Conservation (phyloP, 2,797 vertebrate genomes). For the Rhinogobio ventralis region DNA sequence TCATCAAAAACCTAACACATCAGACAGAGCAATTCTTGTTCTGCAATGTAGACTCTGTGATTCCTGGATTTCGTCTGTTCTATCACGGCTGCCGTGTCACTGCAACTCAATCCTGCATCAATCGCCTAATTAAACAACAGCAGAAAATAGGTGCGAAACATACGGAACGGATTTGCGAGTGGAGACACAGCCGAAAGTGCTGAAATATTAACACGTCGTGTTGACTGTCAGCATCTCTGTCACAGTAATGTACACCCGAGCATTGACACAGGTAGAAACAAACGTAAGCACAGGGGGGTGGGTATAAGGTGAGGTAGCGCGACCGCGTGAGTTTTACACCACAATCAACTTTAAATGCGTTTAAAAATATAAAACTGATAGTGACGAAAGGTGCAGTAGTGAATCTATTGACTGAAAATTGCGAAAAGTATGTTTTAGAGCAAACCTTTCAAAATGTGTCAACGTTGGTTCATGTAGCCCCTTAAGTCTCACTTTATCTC, state of each 20-base stretch:
- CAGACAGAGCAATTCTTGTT: background rate
- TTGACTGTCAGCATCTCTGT: conserved; percentile 66
- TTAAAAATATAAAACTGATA: background rate
- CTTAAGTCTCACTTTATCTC: background rate
- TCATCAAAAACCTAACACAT: background rate
- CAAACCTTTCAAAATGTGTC: background rate
- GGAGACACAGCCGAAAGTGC: conserved; percentile 58
- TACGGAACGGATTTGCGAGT: conserved; percentile 71
- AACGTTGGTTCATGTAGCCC: background rate
- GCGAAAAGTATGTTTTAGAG: background rate
- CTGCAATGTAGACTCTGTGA: background rate
- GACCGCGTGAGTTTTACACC: background rate
- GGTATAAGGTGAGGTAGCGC: background rate
- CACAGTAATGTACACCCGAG: conserved; percentile 69
- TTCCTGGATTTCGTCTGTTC: background rate
- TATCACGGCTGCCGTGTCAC: conserved; percentile 26
- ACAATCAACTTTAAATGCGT: background rate
- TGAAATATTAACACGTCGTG: conserved; percentile 79
- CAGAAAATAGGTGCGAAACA: conserved; percentile 71
- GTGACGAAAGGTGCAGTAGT: too few species aligned
- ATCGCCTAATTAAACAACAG: conserved; percentile 69
- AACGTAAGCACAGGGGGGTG: background rate
- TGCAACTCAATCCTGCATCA: conserved; percentile 69
- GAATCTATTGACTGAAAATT: background rate
- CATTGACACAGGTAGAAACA: conserved; percentile 35